Conservation (phyloP, 2,888 invertebrate genomes). For the Leucophora obtusa region DNA sequence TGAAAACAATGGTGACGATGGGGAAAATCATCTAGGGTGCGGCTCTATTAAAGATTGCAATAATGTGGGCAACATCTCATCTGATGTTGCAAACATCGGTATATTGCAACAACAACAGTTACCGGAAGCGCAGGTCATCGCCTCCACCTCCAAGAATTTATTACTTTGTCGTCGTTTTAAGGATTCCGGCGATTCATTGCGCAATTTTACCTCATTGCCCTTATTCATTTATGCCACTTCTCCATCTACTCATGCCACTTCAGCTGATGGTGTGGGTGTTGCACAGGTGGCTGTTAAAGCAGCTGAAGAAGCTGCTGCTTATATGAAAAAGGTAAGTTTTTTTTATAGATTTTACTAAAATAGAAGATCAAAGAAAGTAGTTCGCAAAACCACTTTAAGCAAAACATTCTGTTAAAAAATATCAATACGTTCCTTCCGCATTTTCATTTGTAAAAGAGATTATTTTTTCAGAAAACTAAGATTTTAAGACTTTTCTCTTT, state of each 20-base stretch:
- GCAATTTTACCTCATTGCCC: conserved; percentile 74
- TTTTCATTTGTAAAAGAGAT: too few relatives aligned
- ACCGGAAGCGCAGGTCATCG: conserved; percentile 66
- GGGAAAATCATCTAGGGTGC: conserved; percentile 39
- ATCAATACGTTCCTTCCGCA: too few relatives aligned
- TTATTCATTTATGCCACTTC: conserved; percentile 75
- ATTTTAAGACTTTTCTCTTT: too few relatives aligned
- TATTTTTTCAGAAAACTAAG: too few relatives aligned
- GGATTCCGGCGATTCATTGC: conserved; percentile 71
- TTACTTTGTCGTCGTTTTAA: conserved; percentile 75
- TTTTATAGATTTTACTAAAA: too few relatives aligned
- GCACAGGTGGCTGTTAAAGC: conserved; percentile 71
- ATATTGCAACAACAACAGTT: conserved; percentile 55
- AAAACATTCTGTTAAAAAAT: too few relatives aligned
- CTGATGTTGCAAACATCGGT: conserved; percentile 24
- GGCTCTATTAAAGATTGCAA: conserved; percentile 60
- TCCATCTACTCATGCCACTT: conserved; percentile 73
- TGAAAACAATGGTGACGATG: conserved; percentile 1
- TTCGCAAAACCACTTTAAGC: too few relatives aligned
- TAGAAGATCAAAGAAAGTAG: too few relatives aligned
- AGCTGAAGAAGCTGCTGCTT: conserved; percentile 62
- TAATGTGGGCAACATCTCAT: conserved; percentile 50
- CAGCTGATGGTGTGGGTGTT: conserved; percentile 75
- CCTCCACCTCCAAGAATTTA: conserved; percentile 69
- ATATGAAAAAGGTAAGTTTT: conserved; percentile 50